Base-by-base conservation (phyloP, 2,888 invertebrate genomes). In the Margaritifera margaritifera region DNA sequence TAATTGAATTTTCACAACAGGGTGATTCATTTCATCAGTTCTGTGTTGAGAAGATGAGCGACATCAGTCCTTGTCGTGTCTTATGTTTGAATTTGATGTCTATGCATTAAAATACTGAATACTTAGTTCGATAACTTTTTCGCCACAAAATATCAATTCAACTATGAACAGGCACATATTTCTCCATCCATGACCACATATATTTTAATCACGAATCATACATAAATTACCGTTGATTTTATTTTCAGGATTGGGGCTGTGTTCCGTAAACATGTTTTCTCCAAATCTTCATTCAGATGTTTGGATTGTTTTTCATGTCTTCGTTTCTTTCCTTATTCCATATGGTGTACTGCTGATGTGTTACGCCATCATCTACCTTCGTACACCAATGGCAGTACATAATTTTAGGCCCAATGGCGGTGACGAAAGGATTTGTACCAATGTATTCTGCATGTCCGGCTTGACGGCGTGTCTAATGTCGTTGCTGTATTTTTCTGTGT, bases 161-260 rank as follows among this genome's bases (percentile, higher is more conserved):
- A 1, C 42, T 15, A 15, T 42, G 42, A 42, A 15, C 15, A 11
- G 11, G 42, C 11, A 42, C 42, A 42, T 42, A 42, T 11, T 42
- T 15, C 15, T 15, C 42, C 15, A 11, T 42, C 42, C 42, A 42
- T 42, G 42, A 11, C 2, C 42, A 42, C 1, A 11, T 42, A 42
- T 42, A 2, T 2, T 42, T 15, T 15, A 15, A 15, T 42, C 42
- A 42, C 3, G 42, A 42, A 42, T 42, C 42, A 42, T 42, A 15
- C 11, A 42, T 42, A 0, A 42, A 4, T 42, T 42, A 42, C 11
- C 8, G 1, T 42, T 42, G 2, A 42, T 53, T 60, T 63, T 31
- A 55, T n/a, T 75, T 79, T 42, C 75, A 79, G 79, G 70, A 6
- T 42, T 77, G 25, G 79, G 79, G 5, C 27, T 74, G 15, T 79